Evolutionary conservation across 1,140 invertebrate species (phyloP), one percentile per base, ranked within the genome.

Genomic region (Heliothis subflexa): DNA sequence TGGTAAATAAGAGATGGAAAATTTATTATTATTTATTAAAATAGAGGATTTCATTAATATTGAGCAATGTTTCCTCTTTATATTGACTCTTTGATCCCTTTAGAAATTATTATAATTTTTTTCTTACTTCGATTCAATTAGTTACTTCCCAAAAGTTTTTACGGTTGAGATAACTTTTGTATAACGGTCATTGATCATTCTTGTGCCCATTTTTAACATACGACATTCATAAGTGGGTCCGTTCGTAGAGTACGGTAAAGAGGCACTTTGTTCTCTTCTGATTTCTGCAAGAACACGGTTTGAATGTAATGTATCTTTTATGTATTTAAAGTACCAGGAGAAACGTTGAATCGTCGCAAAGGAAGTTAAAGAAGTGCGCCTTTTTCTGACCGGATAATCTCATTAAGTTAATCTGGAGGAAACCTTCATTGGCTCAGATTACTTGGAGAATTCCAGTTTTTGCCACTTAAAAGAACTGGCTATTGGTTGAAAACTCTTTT

Each of bases 141-240:
- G 25, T 28, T 55, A 40, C 55, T 55, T 71, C 12, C 54, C 18
- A 18, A 18, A 9, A 54, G 54, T n/a, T 54, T 74, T 59, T 21
- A 61, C 55, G 47, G 40, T 3, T 47, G 71, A 61, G n/a, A 74
- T 74, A 25, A 74, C 71, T 13, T 21, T 13, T 59, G 47, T 74
- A 28, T 55, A 55, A 50, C 14, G 25, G 5, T 40, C 33, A 40
- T 40, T 18, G 50, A 3, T 55, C 28, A 61, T 61, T 45, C 55
- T 47, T 49, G 13, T 45, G 71, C 61, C 33, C 14, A 74, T 74
- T 73, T 55, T 74, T 59, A 59, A 21, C n/a, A 14, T 25, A 10
- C 2, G 40, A 16, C 33, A 71, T 55, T 16, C n/a, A 54, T 54
- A 66, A 52, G 21, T 5, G 7, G 21, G 25, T 33, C n/a, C 21